phyloP scores from a whole-genome alignment of 2,797 vertebrate genomes.

The Pampus argenteus region DNA sequence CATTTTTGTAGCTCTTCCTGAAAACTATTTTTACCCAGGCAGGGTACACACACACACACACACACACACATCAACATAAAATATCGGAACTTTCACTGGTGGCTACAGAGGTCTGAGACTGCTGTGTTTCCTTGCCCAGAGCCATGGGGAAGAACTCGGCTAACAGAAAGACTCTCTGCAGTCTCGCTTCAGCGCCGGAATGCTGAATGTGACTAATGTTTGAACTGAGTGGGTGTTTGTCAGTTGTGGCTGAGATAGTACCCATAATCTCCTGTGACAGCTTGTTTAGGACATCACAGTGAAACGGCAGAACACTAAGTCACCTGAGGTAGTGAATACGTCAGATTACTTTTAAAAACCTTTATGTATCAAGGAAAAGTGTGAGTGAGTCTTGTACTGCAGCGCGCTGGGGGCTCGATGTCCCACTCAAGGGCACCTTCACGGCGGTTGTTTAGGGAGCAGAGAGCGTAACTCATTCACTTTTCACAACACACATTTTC shows the following conservation, averaged over 20 bases:
- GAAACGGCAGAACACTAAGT: conserved; percentile 29
- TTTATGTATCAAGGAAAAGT: conserved; percentile 36
- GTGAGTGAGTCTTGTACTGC: conserved; percentile 36
- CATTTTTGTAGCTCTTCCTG: conserved; percentile 32
- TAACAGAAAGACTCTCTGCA: conserved; percentile 26
- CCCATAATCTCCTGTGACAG: conserved; percentile 42
- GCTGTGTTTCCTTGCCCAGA: conserved; percentile 19
- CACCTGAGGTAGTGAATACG: conserved; percentile 20
- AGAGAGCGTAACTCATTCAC: conserved; percentile 15
- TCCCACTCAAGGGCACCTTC: conserved; percentile 54
- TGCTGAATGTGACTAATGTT: conserved; percentile 45
- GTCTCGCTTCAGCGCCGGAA: conserved; percentile 22
- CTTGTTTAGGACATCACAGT: conserved; percentile 46
- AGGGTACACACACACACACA: conserved; percentile 8
- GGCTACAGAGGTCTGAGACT: conserved; percentile 28
- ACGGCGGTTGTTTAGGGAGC: conserved; percentile 29
- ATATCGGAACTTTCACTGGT: conserved; percentile 36
- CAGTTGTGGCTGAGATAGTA: conserved; percentile 33
- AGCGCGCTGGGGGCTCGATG: conserved; percentile 34
- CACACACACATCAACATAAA: conserved; percentile 10
- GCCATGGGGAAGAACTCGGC: conserved; percentile 25
- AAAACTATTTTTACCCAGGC: conserved; percentile 48
- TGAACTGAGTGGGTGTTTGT: conserved; percentile 43
- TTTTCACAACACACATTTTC: conserved; percentile 15
- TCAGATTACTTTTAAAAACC: conserved; percentile 26